Evolutionary conservation across 2,797 vertebrate genomes (phyloP), one percentile per base, ranked within the genome.

Genomic region (Acrocephalus scirpaceus): DNA sequence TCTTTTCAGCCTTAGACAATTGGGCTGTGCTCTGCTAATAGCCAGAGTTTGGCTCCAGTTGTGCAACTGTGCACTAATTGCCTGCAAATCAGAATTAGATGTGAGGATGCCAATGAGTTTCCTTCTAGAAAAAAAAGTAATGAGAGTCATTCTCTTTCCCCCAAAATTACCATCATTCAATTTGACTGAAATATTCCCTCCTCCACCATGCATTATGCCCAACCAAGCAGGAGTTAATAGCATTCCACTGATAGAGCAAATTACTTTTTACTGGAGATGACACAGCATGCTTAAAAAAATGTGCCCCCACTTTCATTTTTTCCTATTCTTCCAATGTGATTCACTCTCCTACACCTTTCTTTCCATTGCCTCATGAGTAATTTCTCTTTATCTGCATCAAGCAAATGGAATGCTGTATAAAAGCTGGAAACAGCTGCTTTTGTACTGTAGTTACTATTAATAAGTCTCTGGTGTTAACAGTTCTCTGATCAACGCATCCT

Each of bases 331-430:
- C 64, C 61, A 75, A 78, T 1, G 13, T 96, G 93, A 96, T 95
- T 96, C 91, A 95, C 51, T 94, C 95, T 96, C 94, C 95, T 92
- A 94, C 93, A 77, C 73, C 40, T 83, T 90, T 93, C 88, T 74
- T 91, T 25, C 76, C 76, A 66, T 83, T 95, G 86, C 87, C 36
- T 93, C 45, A 84, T 76, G 80, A 96, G 89, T 96, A 96, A 96
- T 93, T 93, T 91, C 80, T 83, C 51, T 94, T 94, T 78, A 87
- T 93, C 82, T 92, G 45, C 83, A 78, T 83, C 79, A 91, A 94
- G 47, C 15, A 90, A 86, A 86, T 50, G 50, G 65, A 92, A 82
- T 84, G 48, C 72, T 92, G 53, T 70, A 69, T 66, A 88, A 79
- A 75, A 88, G 45, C 70, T 96, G 88, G 42, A 82, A 95, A 79